These are phyloP conservation scores for Potorous gilbertii DNA, from an alignment of 2,797 vertebrate genomes.

Conservation along the genomic window DNA sequence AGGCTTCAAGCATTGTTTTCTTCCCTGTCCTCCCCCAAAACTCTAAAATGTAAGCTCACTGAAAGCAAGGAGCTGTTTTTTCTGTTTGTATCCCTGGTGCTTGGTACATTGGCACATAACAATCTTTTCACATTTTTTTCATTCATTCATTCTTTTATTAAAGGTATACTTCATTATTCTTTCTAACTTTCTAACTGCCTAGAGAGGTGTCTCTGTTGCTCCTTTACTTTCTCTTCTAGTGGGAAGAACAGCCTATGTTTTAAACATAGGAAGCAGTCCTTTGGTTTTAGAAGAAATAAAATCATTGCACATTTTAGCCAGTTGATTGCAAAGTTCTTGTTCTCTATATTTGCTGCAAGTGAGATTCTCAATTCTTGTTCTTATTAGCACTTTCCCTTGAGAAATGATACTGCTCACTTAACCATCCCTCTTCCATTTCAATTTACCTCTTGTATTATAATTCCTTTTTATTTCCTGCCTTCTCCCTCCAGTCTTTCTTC, in stretches of 20 bases:
- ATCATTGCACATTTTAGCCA: not conserved
- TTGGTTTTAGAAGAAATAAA: not conserved
- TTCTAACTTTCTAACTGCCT: not conserved
- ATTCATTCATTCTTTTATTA: not conserved
- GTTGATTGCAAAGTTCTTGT: not conserved
- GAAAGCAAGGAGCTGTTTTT: too few species aligned
- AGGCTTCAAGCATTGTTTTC: too few species aligned
- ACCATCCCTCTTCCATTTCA: not conserved
- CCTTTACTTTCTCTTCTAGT: not conserved
- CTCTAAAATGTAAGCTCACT: too few species aligned
- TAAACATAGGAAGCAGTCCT: not conserved
- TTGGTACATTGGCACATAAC: too few species aligned
- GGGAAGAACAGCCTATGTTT: not conserved
- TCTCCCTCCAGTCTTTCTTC: too few species aligned
- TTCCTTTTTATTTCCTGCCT: not conserved
- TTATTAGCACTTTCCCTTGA: not conserved
- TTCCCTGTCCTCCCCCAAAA: too few species aligned
- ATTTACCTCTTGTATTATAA: not conserved
- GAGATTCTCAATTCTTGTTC: not conserved
- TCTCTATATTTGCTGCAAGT: not conserved
- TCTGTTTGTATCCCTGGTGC: too few species aligned
- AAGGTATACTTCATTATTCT: not conserved
- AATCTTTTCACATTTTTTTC: too few species aligned
- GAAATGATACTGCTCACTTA: not conserved
- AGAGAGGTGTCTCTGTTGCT: not conserved